Percentiles rank a stretch among this genome's conserved stretches.
Evolutionary conservation across 2,797 vertebrate species (phyloP).

Genomic region (Sebastes itinus): DNA sequence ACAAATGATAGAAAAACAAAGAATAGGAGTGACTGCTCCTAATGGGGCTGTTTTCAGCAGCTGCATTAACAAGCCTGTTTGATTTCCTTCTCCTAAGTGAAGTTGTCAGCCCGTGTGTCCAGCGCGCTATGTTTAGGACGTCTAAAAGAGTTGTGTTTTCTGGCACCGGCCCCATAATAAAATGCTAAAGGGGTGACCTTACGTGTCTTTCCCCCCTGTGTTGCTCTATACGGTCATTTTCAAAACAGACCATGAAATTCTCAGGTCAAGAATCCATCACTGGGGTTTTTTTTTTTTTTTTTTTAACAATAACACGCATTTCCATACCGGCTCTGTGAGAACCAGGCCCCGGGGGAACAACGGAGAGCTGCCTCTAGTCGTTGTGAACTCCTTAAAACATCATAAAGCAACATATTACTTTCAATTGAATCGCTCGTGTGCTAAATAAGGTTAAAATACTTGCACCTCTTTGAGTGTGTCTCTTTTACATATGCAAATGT

Average conservation of each 20-base stretch:
- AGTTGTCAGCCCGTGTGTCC: slow-evolving; percentile 79
- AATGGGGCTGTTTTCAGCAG: slow-evolving; percentile 78
- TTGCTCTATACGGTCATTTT: slow-evolving; percentile 73
- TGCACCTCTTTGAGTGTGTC: slow-evolving; percentile 46
- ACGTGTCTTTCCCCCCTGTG: slow-evolving; percentile 57
- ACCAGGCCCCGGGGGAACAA: slow-evolving; percentile 39
- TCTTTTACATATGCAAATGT: slow-evolving; percentile 74
- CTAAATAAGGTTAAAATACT: slow-evolving; percentile 73
- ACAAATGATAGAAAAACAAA: slow-evolving; percentile 74
- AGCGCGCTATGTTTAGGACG: slow-evolving; percentile 73
- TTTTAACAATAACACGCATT: slow-evolving; percentile 74
- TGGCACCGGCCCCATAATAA: slow-evolving; percentile 72
- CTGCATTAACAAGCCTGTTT: slow-evolving; percentile 81
- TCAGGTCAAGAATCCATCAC: slow-evolving; percentile 79
- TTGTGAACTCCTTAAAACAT: slow-evolving; percentile 49
- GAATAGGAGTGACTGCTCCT: slow-evolving; percentile 68
- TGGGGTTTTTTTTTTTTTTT: neutral
- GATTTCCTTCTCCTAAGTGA: slow-evolving; percentile 75
- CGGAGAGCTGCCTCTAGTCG: slow-evolving; percentile 25
- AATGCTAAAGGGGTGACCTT: slow-evolving; percentile 76
- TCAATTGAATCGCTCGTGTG: slow-evolving; percentile 44
- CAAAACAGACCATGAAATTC: slow-evolving; percentile 76
- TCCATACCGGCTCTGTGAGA: slow-evolving; percentile 70
- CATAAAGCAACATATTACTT: slow-evolving; percentile 57
- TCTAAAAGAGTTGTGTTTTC: slow-evolving; percentile 81